Conservation (phyloP, 2,888 invertebrate species). For the Drosophila emarginata region DNA sequence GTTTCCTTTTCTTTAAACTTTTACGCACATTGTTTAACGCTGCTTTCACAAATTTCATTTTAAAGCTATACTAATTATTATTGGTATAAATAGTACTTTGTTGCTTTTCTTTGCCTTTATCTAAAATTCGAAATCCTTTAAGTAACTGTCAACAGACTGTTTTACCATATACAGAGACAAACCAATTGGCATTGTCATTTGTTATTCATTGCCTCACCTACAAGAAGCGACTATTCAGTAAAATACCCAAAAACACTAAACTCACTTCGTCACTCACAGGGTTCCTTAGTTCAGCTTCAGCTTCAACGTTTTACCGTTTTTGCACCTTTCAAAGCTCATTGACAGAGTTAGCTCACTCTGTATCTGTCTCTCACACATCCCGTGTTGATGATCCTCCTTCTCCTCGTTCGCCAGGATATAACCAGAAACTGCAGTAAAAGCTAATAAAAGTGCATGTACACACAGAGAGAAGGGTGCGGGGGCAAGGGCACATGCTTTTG, state of each 20-base stretch:
- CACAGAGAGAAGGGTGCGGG: conserved; percentile 33
- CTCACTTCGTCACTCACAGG: conserved; percentile 5
- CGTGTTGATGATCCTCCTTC: neutral
- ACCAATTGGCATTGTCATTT: conserved; percentile 47
- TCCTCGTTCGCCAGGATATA: conserved; percentile 37
- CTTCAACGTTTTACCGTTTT: conserved; percentile 21
- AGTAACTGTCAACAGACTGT: conserved; percentile 38
- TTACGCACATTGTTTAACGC: too few relatives aligned
- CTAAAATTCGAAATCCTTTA: conserved; percentile 22
- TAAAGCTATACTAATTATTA: too few relatives aligned
- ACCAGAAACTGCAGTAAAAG: conserved; percentile 64
- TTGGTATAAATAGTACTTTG: too few relatives aligned
- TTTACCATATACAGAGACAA: neutral
- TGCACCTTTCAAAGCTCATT: conserved; percentile 34
- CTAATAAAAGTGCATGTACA: conserved; percentile 78
- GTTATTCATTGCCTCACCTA: conserved; percentile 60
- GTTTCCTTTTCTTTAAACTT: too few relatives aligned
- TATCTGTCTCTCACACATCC: conserved; percentile 20
- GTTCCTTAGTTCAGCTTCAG: conserved; percentile 12
- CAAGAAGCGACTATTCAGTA: conserved; percentile 35
- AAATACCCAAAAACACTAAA: conserved; percentile 42
- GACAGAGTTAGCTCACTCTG: conserved; percentile 17
- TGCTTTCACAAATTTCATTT: too few relatives aligned
- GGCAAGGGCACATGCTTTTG: conserved; percentile 16
- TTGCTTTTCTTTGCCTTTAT: neutral